Percentiles rank a stretch among this genome's conserved stretches.
These are phyloP conservation scores for Natator depressus DNA, from an alignment of 2,113 vertebrate species.

Conservation along the genomic window DNA sequence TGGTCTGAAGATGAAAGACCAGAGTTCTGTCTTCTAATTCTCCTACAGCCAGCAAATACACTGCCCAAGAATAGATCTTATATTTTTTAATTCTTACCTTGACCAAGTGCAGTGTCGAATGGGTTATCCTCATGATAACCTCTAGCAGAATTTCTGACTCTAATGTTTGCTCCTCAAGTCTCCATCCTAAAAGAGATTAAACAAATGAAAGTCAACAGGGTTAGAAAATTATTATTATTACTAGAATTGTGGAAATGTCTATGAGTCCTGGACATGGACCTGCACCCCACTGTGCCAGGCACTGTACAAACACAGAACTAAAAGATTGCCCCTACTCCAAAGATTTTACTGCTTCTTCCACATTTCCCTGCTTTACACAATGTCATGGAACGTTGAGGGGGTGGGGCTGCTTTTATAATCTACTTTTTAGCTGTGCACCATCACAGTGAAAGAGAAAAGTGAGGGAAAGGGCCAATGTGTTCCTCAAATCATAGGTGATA, in stretches of 20 bases:
- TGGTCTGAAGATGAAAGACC: background rate
- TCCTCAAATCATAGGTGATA: background rate
- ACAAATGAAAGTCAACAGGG: background rate
- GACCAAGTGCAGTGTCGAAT: fast-evolving
- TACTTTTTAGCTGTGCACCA: background rate
- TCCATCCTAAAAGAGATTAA: background rate
- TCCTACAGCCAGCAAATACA: background rate
- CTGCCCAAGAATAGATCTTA: background rate
- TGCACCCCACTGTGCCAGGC: too few species aligned
- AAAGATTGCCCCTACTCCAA: too few species aligned
- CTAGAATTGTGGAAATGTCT: background rate
- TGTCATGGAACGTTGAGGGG: too few species aligned
- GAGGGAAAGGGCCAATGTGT: background rate
- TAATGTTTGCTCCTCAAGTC: background rate
- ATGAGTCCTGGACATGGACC: background rate
- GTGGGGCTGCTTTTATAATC: background rate
- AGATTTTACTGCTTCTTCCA: background rate
- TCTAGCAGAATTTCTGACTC: background rate
- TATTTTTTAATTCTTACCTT: background rate
- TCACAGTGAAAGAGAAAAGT: background rate
- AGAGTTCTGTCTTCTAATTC: background rate
- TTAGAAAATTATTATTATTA: background rate
- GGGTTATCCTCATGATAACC: fast-evolving
- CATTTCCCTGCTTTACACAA: background rate
- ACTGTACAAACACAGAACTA: too few species aligned